Percentiles rank a stretch among this genome's conserved stretches.
These are phyloP conservation scores for Yasuhikotakia modesta DNA, from an alignment of 2,797 vertebrate genomes.

Conservation along the genomic window DNA sequence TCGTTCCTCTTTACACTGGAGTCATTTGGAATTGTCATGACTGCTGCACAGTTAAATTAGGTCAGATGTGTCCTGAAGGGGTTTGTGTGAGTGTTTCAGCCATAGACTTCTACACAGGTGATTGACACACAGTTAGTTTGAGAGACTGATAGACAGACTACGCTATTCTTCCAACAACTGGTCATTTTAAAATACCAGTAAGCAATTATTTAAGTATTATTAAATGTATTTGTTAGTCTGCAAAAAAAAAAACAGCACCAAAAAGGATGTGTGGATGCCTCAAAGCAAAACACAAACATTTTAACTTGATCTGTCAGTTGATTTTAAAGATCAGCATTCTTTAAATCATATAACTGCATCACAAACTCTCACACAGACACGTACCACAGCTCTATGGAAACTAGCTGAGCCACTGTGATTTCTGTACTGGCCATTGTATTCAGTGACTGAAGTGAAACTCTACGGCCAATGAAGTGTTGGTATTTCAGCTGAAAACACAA, in stretches of 20 bases:
- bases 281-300: background rate
- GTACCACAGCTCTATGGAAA: slow-evolving; percentile 9
- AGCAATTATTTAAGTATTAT: no score
- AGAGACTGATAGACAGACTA: background rate
- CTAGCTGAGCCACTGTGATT: background rate
- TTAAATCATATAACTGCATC: slow-evolving; percentile 4
- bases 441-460: background rate
- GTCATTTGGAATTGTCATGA: slow-evolving; percentile 17
- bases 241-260: background rate
- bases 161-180: background rate
- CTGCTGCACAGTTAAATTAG: slow-evolving; percentile 28
- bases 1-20: slow-evolving; percentile 32
- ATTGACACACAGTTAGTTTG: slow-evolving; percentile 2
- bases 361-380: background rate
- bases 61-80: slow-evolving; percentile 40
- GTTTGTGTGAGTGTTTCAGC: slow-evolving; percentile 2
- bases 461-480: background rate
- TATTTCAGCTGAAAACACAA: slow-evolving; percentile 14
- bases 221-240: background rate
- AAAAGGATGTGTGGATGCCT: background rate
- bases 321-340: background rate
- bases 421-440: background rate
- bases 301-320: slow-evolving; percentile 9
- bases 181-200: background rate
- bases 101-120: background rate